Conservation (phyloP, 2,797 vertebrate genomes). For the Aselliscus stoliczkanus region DNA sequence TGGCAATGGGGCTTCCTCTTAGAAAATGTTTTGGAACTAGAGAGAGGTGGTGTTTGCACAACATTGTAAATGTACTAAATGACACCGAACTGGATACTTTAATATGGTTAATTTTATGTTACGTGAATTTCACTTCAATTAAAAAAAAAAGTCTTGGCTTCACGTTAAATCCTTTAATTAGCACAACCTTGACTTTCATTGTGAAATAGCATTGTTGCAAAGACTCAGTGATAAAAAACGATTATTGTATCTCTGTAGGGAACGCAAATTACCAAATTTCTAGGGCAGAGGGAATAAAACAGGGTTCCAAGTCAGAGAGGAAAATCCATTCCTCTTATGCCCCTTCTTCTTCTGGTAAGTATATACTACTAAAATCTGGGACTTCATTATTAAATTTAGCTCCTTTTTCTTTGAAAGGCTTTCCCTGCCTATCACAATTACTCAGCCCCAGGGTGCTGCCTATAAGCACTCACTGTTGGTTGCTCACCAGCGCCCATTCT, state of each 20-base stretch:
- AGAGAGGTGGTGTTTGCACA: background rate
- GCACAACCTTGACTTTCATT: conserved; percentile 13
- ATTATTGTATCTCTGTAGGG: background rate
- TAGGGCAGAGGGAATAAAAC: conserved; percentile 1
- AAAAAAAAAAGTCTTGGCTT: background rate
- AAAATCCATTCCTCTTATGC: background rate
- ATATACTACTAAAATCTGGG: background rate
- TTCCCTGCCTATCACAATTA: background rate
- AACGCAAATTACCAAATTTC: conserved; percentile 33
- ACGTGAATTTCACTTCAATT: background rate
- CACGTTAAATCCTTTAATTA: conserved; percentile 2
- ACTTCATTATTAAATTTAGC: background rate
- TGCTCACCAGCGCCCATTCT: background rate
- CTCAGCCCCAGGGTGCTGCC: background rate
- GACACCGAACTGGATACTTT: background rate
- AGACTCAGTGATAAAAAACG: background rate
- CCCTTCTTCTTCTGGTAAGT: background rate
- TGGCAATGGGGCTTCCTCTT: background rate
- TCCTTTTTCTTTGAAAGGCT: background rate
- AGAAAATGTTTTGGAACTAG: background rate
- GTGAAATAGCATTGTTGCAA: conserved; percentile 29
- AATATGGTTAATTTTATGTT: background rate
- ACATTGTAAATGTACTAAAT: background rate
- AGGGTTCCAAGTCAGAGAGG: background rate
- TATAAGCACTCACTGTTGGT: background rate